phyloP scores from a whole-genome alignment of 2,797 vertebrate species.

The Acrocephalus scirpaceus region DNA sequence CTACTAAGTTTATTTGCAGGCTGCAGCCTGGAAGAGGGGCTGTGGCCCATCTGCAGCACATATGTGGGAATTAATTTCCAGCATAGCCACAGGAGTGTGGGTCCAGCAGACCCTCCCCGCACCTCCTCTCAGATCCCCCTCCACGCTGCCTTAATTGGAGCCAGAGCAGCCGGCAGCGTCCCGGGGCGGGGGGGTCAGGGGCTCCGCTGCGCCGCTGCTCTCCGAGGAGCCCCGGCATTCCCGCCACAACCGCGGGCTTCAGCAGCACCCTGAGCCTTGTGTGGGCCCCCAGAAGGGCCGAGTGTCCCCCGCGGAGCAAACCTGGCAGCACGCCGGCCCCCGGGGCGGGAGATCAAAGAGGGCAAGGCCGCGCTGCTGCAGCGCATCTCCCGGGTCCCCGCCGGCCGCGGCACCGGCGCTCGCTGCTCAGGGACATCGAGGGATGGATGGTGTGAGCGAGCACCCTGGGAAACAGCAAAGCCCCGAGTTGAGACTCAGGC shows the following conservation, averaged over 20 bases:
- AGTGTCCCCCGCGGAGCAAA: background rate
- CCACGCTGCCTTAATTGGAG: background rate
- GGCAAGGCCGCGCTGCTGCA: background rate
- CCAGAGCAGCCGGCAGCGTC: background rate
- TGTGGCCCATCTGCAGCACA: constrained; percentile 18
- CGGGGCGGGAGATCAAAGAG: background rate
- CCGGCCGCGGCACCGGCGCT: background rate
- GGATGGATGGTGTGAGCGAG: background rate
- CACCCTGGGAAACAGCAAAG: background rate
- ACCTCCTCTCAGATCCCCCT: background rate
- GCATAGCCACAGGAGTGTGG: background rate
- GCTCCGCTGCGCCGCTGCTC: background rate
- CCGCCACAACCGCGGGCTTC: background rate
- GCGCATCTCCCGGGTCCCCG: background rate
- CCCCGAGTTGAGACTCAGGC: background rate
- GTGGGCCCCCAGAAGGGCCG: background rate
- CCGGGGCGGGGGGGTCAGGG: accelerated
- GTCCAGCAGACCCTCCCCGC: background rate
- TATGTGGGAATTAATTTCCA: constrained; percentile 33
- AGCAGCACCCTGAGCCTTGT: background rate
- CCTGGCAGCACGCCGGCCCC: background rate
- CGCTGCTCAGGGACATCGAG: accelerated
- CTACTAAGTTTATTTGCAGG: constrained; percentile 27
- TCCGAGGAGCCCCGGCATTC: accelerated
- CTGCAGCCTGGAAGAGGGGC: background rate